These are phyloP conservation scores for Galago senegalensis DNA, from an alignment of 2,797 vertebrate genomes.

Conservation along the genomic window DNA sequence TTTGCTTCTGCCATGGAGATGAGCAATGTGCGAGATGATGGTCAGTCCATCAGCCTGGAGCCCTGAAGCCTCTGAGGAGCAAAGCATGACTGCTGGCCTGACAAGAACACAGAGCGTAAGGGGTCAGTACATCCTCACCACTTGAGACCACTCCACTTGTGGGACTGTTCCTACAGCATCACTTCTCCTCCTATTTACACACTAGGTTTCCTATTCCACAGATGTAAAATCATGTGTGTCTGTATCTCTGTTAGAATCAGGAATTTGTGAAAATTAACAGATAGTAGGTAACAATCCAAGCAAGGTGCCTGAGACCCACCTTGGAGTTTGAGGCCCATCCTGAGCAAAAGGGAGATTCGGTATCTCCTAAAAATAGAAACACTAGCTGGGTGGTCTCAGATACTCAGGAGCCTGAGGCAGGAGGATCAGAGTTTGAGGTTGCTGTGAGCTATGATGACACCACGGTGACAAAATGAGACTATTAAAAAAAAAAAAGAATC, in stretches of 20 bases:
- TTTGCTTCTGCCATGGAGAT: background rate
- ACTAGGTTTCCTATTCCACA: background rate
- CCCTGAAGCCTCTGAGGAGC: background rate
- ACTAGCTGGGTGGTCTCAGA: too few species aligned
- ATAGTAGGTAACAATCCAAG: background rate
- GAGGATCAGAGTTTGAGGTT: too few species aligned
- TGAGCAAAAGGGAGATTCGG: too few species aligned
- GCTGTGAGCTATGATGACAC: too few species aligned
- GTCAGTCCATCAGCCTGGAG: background rate
- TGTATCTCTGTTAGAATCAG: background rate
- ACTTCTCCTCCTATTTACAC: background rate
- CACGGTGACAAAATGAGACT: too few species aligned
- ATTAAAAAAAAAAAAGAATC: background rate
- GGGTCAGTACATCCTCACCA: background rate
- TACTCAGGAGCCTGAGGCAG: too few species aligned
- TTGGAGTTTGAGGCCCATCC: too few species aligned
- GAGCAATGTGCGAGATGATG: background rate
- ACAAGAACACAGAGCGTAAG: background rate
- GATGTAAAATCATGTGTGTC: background rate
- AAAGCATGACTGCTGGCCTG: background rate
- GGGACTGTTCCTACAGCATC: background rate
- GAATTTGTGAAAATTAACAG: slow-evolving; percentile 18
- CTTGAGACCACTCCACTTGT: background rate
- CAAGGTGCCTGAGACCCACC: too few species aligned
- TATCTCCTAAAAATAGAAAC: too few species aligned